Conservation (phyloP, 1,140 invertebrate genomes). For the Drosophila littoralis region DNA sequence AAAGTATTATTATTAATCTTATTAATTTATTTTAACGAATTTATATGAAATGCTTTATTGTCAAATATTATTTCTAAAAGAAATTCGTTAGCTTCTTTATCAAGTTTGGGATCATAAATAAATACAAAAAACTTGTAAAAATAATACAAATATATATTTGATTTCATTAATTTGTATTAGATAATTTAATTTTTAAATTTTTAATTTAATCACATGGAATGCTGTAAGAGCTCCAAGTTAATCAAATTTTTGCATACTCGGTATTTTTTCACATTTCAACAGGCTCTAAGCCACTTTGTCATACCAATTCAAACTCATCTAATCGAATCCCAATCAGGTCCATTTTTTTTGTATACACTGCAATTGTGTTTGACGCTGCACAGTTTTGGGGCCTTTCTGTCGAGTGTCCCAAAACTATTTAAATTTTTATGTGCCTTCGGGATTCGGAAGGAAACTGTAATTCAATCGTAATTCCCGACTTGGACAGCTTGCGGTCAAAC, state of each 20-base stretch:
- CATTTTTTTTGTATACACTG: not conserved
- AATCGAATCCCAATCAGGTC: not conserved
- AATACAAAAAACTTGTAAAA: too few species aligned
- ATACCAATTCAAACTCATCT: constrained; percentile 1
- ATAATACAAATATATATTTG: too few species aligned
- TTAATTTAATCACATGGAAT: too few species aligned
- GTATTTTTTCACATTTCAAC: not conserved
- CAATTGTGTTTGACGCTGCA: constrained; percentile 25
- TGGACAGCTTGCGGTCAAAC: constrained; percentile 39
- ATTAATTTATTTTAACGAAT: too few species aligned
- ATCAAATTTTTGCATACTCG: not conserved
- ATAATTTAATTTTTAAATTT: too few species aligned
- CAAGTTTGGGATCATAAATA: too few species aligned
- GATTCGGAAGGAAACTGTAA: constrained; percentile 48
- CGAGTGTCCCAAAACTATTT: constrained; percentile 37
- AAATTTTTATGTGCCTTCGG: constrained; percentile 35
- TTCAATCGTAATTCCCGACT: constrained; percentile 33
- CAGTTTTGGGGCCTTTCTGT: constrained; percentile 23
- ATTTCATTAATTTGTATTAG: too few species aligned
- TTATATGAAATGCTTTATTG: too few species aligned
- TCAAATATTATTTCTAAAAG: too few species aligned
- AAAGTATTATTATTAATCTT: too few species aligned
- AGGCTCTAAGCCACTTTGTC: not conserved
- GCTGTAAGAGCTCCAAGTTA: not conserved
- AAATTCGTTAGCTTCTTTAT: too few species aligned